Evolutionary conservation across 2,888 invertebrate species (phyloP).

Genomic region (Yponomeuta evonymella): DNA sequence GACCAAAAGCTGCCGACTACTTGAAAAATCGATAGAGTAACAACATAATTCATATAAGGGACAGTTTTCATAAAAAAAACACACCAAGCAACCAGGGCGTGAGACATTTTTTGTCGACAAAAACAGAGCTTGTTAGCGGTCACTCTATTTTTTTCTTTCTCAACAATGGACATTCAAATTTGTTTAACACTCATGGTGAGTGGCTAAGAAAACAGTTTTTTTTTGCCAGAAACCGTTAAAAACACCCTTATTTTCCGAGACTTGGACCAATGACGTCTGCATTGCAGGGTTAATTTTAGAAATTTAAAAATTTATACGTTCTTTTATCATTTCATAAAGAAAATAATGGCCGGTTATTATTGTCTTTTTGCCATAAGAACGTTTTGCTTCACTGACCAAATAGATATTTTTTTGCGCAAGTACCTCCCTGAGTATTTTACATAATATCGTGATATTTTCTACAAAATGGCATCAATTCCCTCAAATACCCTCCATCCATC

Average conservation of each 20-base stretch:
- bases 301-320: neutral
- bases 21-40: neutral
- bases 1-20: no score
- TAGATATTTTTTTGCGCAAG: no score
- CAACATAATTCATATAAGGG: neutral
- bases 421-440: neutral
- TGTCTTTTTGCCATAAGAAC: neutral
- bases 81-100: slow-evolving; percentile 32
- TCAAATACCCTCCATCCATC: slow-evolving; percentile 65
- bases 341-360: neutral
- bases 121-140: slow-evolving; percentile 49
- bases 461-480: slow-evolving; percentile 36
- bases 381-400: neutral
- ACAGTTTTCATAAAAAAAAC: neutral
- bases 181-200: slow-evolving; percentile 41
- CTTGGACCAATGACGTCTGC: slow-evolving; percentile 4
- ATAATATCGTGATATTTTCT: slow-evolving; percentile 1
- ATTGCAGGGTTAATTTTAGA: neutral
- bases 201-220: slow-evolving; percentile 47
- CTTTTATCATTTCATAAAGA: no score
- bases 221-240: slow-evolving; percentile 12
- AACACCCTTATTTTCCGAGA: slow-evolving; percentile 8
- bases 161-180: slow-evolving; percentile 46
- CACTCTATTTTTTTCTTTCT: slow-evolving; percentile 30
- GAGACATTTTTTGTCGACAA: slow-evolving; percentile 32